A percentile compares a stretch with the other conserved stretches of the same genome.
Evolutionary conservation across 2,113 vertebrate genomes (phyloP).

Genomic region (Dromiciops gliroides): DNA sequence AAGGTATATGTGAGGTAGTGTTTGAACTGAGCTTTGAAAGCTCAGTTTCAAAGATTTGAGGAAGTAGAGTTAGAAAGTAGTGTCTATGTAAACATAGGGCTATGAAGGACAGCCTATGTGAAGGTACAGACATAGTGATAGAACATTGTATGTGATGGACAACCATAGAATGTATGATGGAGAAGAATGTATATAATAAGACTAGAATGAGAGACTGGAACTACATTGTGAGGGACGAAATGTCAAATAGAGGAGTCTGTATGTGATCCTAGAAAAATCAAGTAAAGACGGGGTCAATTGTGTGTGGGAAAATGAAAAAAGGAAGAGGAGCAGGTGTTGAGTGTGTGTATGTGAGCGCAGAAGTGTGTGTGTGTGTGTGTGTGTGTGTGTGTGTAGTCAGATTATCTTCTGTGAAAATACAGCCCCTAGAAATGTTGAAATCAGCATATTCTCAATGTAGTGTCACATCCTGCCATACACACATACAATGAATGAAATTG

Average conservation of each 20-base stretch:
- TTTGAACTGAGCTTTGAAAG: not conserved
- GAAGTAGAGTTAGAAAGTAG: not conserved
- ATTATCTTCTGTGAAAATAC: not conserved
- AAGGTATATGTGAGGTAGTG: not conserved
- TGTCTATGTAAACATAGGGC: not conserved
- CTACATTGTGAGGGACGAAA: not conserved
- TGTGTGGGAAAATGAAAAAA: not conserved
- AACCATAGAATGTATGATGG: not conserved
- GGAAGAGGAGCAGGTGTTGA: not conserved
- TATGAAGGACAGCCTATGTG: not conserved
- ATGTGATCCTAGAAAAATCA: not conserved
- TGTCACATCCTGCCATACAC: not conserved
- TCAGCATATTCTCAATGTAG: not conserved
- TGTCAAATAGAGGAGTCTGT: not conserved
- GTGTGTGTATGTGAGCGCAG: too few species aligned
- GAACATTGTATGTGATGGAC: not conserved
- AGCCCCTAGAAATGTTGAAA: not conserved
- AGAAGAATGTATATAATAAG: not conserved
- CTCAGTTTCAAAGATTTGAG: not conserved
- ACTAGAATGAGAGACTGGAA: not conserved
- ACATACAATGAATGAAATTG: not conserved
- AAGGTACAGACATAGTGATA: not conserved
- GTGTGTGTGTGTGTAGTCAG: not conserved
- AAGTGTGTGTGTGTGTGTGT: too few species aligned
- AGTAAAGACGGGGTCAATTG: not conserved